Percentiles rank a stretch among this genome's conserved stretches.
These are phyloP conservation scores for Bombus ignitus DNA, from an alignment of 1,140 invertebrate genomes.

Conservation along the genomic window DNA sequence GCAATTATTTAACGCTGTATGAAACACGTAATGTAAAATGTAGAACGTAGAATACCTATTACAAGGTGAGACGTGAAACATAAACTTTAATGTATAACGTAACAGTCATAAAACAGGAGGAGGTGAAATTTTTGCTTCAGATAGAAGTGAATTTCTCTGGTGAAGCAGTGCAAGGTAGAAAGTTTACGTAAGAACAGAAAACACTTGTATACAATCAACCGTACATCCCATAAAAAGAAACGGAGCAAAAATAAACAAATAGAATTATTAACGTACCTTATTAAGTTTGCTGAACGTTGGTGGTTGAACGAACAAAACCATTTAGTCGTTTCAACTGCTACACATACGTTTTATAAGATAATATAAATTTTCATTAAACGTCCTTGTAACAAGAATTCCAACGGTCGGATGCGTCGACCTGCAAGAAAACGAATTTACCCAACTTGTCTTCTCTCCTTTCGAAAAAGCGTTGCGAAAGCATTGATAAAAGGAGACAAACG, in stretches of 20 bases:
- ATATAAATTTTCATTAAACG: constrained; percentile 41
- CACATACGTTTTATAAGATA: background rate
- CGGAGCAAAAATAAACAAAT: background rate
- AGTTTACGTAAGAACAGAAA: background rate
- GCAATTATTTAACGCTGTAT: background rate
- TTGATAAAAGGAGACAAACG: constrained; percentile 40
- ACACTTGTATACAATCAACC: background rate
- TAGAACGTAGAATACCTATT: background rate
- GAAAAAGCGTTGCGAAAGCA: constrained; percentile 46
- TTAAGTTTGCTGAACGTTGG: background rate
- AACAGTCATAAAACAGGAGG: background rate
- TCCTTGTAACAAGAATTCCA: background rate
- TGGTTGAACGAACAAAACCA: background rate
- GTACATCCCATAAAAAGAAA: background rate
- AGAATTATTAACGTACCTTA: constrained; percentile 16
- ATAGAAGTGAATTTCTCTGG: constrained; percentile 12
- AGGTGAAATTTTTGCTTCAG: constrained; percentile 2
- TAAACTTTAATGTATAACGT: background rate
- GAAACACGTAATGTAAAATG: background rate
- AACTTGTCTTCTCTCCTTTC: background rate
- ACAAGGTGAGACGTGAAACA: background rate
- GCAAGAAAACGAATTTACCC: constrained; percentile 24
- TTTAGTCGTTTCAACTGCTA: background rate
- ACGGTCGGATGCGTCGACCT: background rate
- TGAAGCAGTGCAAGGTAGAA: background rate